Evolutionary conservation across 2,888 invertebrate genomes (phyloP).

Genomic region (Tillus elongatus): DNA sequence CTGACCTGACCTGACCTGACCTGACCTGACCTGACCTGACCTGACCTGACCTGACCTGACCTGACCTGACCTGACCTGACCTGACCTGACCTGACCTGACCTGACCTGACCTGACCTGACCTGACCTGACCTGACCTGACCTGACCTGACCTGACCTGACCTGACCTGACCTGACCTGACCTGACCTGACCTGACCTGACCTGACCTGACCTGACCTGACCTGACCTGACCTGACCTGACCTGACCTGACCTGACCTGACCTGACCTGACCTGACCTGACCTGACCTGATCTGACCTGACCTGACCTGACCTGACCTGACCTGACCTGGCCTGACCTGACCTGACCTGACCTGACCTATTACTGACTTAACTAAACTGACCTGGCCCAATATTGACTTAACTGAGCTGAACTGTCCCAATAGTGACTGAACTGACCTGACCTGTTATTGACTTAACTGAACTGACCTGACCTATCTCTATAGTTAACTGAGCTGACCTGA

Average conservation of each 20-base stretch:
- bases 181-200: conserved; percentile 31
- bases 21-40: conserved; percentile 8
- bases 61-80: conserved; percentile 8
- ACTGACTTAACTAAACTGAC: too few species aligned
- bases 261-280: conserved; percentile 7
- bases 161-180: conserved; percentile 27
- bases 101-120: conserved; percentile 7
- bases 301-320: conserved; percentile 12
- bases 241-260: conserved; percentile 11
- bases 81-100: conserved; percentile 8
- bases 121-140: conserved; percentile 6
- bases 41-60: conserved; percentile 8
- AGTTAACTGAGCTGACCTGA: too few species aligned
- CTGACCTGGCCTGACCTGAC: conserved; percentile 14
- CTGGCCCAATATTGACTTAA: too few species aligned
- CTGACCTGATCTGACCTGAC: conserved; percentile 15
- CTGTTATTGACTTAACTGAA: too few species aligned
- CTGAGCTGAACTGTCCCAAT: too few species aligned
- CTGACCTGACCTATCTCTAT: too few species aligned
- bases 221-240: conserved; percentile 12
- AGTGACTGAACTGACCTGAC: too few species aligned
- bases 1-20: conserved; percentile 8
- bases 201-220: conserved; percentile 30
- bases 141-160: conserved; percentile 6
- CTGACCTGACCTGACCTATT: too few species aligned